phyloP scores from a whole-genome alignment of 2,888 invertebrate species.

The Pyrocoelia pectoralis region DNA sequence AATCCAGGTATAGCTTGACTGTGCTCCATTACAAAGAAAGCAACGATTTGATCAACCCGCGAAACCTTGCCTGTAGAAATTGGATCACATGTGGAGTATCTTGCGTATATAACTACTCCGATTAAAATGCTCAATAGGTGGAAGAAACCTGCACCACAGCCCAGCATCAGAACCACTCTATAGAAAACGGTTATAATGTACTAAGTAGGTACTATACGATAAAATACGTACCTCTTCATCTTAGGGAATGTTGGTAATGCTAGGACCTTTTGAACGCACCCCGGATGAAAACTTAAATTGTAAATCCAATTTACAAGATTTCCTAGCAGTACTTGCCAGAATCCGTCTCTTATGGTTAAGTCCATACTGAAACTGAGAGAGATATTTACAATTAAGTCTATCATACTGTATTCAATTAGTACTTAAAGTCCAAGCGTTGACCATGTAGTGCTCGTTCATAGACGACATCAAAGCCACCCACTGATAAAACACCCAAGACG shows the following conservation, averaged over 20 bases:
- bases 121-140: slow-evolving; percentile 25
- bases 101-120: slow-evolving; percentile 65
- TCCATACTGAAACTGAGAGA: slow-evolving; percentile 65
- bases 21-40: slow-evolving; percentile 74
- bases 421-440: background rate
- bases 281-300: slow-evolving; percentile 65
- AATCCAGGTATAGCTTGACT: slow-evolving; percentile 70
- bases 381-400: slow-evolving; percentile 13
- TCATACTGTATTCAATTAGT: background rate
- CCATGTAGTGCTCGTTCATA: background rate
- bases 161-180: too few relatives aligned
- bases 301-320: slow-evolving; percentile 65
- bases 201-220: too few relatives aligned
- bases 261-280: slow-evolving; percentile 63
- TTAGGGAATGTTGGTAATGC: background rate
- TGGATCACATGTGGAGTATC: slow-evolving; percentile 71
- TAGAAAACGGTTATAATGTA: too few relatives aligned
- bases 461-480: background rate
- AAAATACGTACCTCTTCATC: too few relatives aligned
- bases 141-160: too few relatives aligned
- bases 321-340: slow-evolving; percentile 67
- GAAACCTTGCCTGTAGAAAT: slow-evolving; percentile 64
- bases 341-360: slow-evolving; percentile 67
- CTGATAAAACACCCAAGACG: background rate
- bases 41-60: slow-evolving; percentile 65